Conservation (phyloP, 2,888 invertebrate species). For the Eulithis testata region DNA sequence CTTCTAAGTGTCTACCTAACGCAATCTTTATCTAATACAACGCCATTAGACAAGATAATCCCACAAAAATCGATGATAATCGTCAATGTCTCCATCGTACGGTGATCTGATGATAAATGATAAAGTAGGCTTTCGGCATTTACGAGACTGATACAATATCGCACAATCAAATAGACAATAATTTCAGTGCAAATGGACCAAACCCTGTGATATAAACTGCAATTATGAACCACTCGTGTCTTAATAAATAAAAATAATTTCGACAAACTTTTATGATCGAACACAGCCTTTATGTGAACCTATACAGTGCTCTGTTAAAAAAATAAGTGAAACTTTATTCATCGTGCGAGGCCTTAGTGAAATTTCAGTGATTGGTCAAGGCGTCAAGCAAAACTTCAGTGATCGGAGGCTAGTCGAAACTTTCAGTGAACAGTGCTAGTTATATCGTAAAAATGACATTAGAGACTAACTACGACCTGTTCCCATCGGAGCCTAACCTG, state of each 20-base stretch:
- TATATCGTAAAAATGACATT: constrained; percentile 21
- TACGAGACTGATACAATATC: constrained; percentile 23
- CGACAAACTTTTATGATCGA: not conserved
- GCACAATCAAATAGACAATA: not conserved
- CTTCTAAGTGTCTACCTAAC: not conserved
- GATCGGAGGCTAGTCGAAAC: not conserved
- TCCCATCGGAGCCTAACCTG: constrained; percentile 48
- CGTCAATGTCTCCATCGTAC: constrained; percentile 20
- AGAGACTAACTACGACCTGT: constrained; percentile 24
- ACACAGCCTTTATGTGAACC: not conserved
- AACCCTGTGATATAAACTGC: constrained; percentile 11
- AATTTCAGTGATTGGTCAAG: not conserved
- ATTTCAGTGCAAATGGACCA: not conserved
- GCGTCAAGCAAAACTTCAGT: not conserved
- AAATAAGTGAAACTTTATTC: not conserved
- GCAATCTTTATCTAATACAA: constrained; percentile 14
- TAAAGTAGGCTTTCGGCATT: constrained; percentile 20
- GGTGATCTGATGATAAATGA: constrained; percentile 10
- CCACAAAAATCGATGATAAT: constrained; percentile 25
- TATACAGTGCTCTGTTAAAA: not conserved
- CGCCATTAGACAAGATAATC: constrained; percentile 16
- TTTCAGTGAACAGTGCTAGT: not conserved
- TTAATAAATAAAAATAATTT: not conserved
- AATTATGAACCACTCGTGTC: constrained; percentile 20
- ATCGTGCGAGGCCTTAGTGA: not conserved